Conservation (phyloP, 2,888 invertebrate species). For the Noctua pronuba region DNA sequence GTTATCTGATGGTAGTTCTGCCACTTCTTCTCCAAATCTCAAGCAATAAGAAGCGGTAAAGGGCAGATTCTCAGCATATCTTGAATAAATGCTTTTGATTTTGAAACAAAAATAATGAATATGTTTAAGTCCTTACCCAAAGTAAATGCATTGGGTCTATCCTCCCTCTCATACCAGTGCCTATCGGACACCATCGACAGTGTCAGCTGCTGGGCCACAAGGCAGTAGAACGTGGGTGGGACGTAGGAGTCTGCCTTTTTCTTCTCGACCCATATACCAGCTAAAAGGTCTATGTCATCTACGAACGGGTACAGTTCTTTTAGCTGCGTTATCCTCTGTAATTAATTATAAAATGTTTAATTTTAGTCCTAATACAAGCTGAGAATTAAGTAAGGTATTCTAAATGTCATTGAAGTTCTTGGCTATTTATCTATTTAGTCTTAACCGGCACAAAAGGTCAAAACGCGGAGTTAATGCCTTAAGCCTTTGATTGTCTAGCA, state of each 20-base stretch:
- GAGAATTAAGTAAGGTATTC: background rate
- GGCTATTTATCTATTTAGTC: background rate
- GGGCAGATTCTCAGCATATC: too few species aligned
- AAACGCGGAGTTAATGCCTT: background rate
- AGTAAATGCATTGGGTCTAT: slow-evolving; percentile 48
- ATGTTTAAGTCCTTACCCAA: slow-evolving; percentile 12
- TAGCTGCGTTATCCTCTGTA: slow-evolving; percentile 46
- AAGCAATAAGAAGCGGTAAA: background rate
- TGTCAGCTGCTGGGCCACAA: slow-evolving; percentile 45
- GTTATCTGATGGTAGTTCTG: background rate
- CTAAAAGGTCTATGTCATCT: slow-evolving; percentile 48
- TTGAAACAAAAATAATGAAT: background rate
- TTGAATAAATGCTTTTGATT: background rate
- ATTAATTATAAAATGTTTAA: background rate
- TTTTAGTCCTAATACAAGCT: background rate
- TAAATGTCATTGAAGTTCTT: background rate
- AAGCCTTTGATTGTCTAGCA: background rate
- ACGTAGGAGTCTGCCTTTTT: slow-evolving; percentile 18
- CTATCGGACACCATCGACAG: slow-evolving; percentile 43
- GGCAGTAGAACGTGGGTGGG: slow-evolving; percentile 48
- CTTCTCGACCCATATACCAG: slow-evolving; percentile 50
- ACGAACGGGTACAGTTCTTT: slow-evolving; percentile 21
- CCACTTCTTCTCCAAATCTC: background rate
- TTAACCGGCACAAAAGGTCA: background rate
- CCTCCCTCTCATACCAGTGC: slow-evolving; percentile 52